Conservation (phyloP, 2,797 vertebrate species). For the Lophotriccus pileatus region DNA sequence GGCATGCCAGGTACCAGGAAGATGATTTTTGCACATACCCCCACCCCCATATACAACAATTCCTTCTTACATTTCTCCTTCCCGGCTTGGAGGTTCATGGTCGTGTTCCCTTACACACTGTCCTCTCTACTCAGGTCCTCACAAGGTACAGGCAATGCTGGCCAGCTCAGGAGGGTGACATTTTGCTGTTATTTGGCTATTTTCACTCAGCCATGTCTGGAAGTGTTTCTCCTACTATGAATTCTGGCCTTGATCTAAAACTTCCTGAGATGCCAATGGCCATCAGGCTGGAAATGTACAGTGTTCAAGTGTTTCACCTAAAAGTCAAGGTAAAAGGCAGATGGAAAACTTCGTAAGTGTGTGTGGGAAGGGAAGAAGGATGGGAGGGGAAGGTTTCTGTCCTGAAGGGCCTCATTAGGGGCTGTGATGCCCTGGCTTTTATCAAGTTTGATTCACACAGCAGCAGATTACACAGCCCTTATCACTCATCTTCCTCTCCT, state of each 20-base stretch:
- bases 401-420: neutral
- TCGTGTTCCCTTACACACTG: neutral
- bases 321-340: neutral
- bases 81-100: neutral
- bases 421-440: neutral
- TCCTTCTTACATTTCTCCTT: neutral
- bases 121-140: neutral
- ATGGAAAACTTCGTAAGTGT: neutral
- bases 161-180: neutral
- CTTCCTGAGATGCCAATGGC: neutral
- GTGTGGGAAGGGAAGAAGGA: rapidly evolving
- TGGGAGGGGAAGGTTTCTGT: neutral
- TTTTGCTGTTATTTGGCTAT: neutral
- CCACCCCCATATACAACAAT: no score
- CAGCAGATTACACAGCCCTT: neutral
- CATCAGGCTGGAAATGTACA: neutral
- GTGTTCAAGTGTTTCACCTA: neutral
- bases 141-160: neutral
- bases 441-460: neutral
- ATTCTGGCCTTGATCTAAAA: neutral
- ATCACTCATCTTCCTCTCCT: neutral
- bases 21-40: neutral
- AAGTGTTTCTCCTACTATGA: neutral
- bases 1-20: neutral
- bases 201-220: neutral